Evolutionary conservation across 2,888 invertebrate genomes (phyloP).

Genomic region (Stictocephala bisonia): DNA sequence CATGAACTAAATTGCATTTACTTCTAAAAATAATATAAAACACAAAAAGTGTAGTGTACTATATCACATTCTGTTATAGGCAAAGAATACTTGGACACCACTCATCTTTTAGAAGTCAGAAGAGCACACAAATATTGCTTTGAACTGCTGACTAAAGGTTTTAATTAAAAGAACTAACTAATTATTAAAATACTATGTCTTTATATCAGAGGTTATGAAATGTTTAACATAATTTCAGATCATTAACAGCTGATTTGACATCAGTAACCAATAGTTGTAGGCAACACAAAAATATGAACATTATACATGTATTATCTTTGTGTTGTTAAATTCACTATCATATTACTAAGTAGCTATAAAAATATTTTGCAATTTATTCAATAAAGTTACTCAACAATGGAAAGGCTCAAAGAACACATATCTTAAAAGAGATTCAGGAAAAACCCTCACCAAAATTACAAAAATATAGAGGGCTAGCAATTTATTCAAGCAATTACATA

Average conservation of each 20-base stretch:
- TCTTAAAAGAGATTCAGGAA: background rate
- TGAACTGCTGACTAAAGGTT: background rate
- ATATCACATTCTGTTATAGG: constrained; percentile 19
- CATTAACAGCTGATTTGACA: background rate
- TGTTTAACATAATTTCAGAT: background rate
- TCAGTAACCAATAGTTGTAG: no score
- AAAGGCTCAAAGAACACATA: no score
- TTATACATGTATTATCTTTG: no score
- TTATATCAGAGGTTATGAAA: background rate
- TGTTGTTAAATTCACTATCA: no score
- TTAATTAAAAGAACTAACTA: no score
- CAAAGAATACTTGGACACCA: background rate
- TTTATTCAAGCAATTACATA: no score
- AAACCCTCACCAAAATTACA: no score
- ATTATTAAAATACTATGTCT: constrained; percentile 14
- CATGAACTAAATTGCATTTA: background rate
- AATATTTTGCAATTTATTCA: no score
- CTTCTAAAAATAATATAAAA: background rate
- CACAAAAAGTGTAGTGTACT: constrained; percentile 21
- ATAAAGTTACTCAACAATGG: no score
- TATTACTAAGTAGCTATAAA: no score
- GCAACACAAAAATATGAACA: no score
- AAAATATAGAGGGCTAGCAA: no score
- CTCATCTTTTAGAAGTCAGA: background rate
- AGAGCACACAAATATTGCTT: background rate